Base-by-base conservation (phyloP, 2,797 vertebrate genomes). In the Furcifer pardalis region DNA sequence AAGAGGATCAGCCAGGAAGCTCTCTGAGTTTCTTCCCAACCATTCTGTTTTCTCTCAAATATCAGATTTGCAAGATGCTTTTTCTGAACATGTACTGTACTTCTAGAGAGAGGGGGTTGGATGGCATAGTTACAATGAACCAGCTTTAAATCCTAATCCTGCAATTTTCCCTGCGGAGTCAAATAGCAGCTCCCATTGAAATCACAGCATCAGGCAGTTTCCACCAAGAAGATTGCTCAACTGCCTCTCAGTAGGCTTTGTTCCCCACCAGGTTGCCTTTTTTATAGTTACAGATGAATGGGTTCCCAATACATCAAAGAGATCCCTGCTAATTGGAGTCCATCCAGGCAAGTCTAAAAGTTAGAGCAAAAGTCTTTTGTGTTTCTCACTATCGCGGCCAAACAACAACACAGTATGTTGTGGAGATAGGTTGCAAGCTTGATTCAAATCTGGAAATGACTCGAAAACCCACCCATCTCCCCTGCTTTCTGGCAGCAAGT, bases 71-170 rank as follows among this genome's bases (percentile, higher is more conserved):
- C 44, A n/a, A 80, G 69, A 40, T 74, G 40, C 40, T 35, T 79
- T 80, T 79, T 32, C 60, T 79, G 30, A 79, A 65, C 13, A n/a
- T 25, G 17, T 27, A 49, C 71, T 25, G 17, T 27, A 49, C 71
- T 72, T 35, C 19, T 42, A 69, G 68, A 23, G 23, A 44, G 46
- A 59, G 52, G 2, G 5, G 52, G 19, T 15, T 44, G 21, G 35
- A 23, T 30, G 30, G 15, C 27, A 68, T 75, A 56, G 7, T 42
- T 74, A 59, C 44, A 68, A 69, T 60, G 60, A 85, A 60, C 60
- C 78, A 81, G 21, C 21, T 76, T 76, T 44, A 65, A 75, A 8
- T 46, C n/a, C 56, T 84, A 79, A 84, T 84, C 77, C 60, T 76
- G 30, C 17, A 69, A 76, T 81, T 76, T 85, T 60, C 35, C 79